Conservation (phyloP, 2,113 vertebrate genomes). For the Corythornis vintsioides region DNA sequence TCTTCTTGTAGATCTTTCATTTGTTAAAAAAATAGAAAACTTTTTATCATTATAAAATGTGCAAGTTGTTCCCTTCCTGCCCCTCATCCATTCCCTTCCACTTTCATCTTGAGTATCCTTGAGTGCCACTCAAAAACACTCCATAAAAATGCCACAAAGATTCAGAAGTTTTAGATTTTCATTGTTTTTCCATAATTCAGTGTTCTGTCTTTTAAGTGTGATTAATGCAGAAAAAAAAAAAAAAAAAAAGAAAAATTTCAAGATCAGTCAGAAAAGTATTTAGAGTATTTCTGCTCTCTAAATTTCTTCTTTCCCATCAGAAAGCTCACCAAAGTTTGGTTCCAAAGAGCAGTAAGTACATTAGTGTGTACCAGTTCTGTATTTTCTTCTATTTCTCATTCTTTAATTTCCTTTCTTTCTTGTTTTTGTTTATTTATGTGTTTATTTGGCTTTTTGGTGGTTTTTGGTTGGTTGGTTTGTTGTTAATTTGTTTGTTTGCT, state of each 20-base stretch:
- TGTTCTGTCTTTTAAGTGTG: background rate
- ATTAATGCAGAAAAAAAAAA: rapidly evolving
- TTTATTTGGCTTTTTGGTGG: too few relatives aligned
- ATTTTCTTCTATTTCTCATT: background rate
- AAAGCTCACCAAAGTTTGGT: background rate
- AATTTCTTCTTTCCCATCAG: background rate
- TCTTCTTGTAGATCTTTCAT: background rate
- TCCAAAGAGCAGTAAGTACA: background rate
- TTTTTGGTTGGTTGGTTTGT: too few relatives aligned
- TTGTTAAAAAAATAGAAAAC: background rate
- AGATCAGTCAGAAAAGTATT: background rate
- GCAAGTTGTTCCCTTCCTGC: background rate
- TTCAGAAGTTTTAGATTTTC: background rate
- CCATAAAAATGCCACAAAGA: background rate
- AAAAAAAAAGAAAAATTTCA: background rate
- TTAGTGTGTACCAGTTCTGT: background rate
- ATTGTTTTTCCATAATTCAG: background rate
- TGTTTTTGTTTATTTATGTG: too few relatives aligned
- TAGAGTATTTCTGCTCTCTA: background rate
- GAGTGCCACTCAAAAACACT: background rate
- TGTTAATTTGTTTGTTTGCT: too few relatives aligned
- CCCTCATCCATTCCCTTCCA: background rate
- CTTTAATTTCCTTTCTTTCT: too few relatives aligned
- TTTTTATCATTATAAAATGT: background rate
- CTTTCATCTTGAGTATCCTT: background rate